Evolutionary conservation across 2,888 invertebrate species (phyloP).

Genomic region (Drosophila longiperda): DNA sequence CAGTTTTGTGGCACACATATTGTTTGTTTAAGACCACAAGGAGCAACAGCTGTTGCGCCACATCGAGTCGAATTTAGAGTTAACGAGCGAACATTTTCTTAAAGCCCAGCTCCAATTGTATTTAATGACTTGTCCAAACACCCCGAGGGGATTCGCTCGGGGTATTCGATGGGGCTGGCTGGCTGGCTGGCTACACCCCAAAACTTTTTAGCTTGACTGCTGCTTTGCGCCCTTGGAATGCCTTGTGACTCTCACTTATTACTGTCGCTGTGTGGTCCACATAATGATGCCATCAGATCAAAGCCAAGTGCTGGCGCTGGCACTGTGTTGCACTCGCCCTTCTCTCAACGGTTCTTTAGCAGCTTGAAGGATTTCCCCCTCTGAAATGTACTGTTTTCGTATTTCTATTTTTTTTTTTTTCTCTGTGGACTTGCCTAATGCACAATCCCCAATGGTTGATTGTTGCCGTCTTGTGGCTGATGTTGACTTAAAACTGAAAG

Average conservation of each 20-base stretch:
- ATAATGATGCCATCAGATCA: slow-evolving; percentile 70
- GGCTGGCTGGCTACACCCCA: slow-evolving; percentile 36
- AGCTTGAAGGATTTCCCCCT: slow-evolving; percentile 32
- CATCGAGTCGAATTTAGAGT: slow-evolving; percentile 28
- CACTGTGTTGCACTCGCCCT: slow-evolving; percentile 5
- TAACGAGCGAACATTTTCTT: slow-evolving; percentile 67
- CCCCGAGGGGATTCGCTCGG: slow-evolving; percentile 42
- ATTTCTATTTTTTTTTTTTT: slow-evolving; percentile 15
- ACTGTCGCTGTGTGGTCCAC: slow-evolving; percentile 53
- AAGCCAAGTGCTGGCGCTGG: slow-evolving; percentile 46
- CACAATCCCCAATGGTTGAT: slow-evolving; percentile 66
- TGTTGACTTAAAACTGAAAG: slow-evolving; percentile 57
- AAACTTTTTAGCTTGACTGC: slow-evolving; percentile 31
- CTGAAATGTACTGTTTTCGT: slow-evolving; percentile 32
- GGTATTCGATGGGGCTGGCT: slow-evolving; percentile 16
- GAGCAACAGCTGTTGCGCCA: slow-evolving; percentile 52
- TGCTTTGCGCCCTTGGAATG: slow-evolving; percentile 67
- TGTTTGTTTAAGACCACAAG: slow-evolving; percentile 55
- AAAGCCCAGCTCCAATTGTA: slow-evolving; percentile 67
- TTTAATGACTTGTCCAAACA: slow-evolving; percentile 67
- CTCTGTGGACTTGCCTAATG: slow-evolving; percentile 42
- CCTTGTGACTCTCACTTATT: slow-evolving; percentile 58
- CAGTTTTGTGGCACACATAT: slow-evolving; percentile 45
- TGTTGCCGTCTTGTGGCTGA: slow-evolving; percentile 46
- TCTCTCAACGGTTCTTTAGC: slow-evolving; percentile 8